These are phyloP conservation scores for Acropternis orthonyx DNA, from an alignment of 2,797 vertebrate genomes.

Conservation along the genomic window DNA sequence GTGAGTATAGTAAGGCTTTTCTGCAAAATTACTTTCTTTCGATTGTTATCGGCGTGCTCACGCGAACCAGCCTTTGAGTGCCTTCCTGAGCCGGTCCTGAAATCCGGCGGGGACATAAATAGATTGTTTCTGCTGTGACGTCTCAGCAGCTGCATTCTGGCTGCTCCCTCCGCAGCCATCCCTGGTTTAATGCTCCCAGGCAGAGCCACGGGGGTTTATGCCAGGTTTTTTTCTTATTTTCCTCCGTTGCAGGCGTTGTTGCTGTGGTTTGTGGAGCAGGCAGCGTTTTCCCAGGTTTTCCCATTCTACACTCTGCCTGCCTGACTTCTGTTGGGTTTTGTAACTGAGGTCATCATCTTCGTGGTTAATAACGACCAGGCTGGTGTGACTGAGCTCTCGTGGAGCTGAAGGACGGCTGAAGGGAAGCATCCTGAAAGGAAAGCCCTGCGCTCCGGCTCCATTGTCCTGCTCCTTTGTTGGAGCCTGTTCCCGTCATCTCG, in stretches of 20 bases:
- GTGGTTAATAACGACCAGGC: background rate
- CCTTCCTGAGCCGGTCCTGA: background rate
- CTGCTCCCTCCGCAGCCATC: background rate
- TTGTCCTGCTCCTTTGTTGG: background rate
- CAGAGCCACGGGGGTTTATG: background rate
- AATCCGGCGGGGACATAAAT: background rate
- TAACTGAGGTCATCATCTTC: background rate
- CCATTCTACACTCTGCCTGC: rapidly evolving
- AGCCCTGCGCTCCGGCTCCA: rapidly evolving
- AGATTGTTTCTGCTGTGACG: background rate
- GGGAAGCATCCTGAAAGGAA: background rate
- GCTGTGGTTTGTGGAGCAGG: background rate
- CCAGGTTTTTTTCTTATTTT: background rate
- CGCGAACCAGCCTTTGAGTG: rapidly evolving
- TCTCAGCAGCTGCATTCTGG: background rate
- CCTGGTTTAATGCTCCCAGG: background rate
- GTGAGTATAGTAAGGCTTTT: background rate
- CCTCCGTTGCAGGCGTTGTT: rapidly evolving
- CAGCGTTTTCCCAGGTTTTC: background rate
- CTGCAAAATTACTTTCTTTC: background rate
- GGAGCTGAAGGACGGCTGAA: background rate
- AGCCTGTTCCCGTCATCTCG: background rate
- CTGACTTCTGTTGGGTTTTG: background rate
- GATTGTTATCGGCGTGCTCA: background rate
- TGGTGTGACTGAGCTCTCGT: background rate